phyloP scores from a whole-genome alignment of 2,113 vertebrate genomes.

The Mus spicilegus region DNA sequence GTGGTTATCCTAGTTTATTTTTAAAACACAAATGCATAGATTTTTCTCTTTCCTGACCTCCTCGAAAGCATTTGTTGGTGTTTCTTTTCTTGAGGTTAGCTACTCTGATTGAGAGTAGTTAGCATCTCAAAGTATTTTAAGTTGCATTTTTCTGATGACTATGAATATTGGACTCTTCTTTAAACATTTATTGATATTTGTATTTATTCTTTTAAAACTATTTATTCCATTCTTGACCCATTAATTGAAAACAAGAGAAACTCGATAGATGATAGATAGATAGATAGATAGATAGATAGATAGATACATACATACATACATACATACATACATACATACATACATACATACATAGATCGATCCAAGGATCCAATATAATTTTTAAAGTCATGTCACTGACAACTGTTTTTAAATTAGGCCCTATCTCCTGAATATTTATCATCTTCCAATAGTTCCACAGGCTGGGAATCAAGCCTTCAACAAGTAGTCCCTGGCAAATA shows the following conservation, averaged over 20 bases:
- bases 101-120: neutral
- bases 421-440: neutral
- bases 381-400: neutral
- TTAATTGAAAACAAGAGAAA: neutral
- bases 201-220: neutral
- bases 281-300: neutral
- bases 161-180: neutral
- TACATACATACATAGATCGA: neutral
- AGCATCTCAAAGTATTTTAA: neutral
- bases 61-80: neutral
- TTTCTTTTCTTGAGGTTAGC: neutral
- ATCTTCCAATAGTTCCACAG: neutral
- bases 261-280: neutral
- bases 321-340: neutral
- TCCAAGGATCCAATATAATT: too few relatives aligned
- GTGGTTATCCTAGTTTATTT: neutral
- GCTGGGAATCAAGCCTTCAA: neutral
- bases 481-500: neutral
- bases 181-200: neutral
- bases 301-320: neutral
- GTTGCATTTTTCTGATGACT: neutral
- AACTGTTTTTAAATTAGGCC: neutral
- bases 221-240: neutral
- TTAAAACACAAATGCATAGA: neutral
- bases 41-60: neutral